Evolutionary conservation across 2,888 invertebrate genomes (phyloP).

Genomic region (Entomobrya multifasciata): DNA sequence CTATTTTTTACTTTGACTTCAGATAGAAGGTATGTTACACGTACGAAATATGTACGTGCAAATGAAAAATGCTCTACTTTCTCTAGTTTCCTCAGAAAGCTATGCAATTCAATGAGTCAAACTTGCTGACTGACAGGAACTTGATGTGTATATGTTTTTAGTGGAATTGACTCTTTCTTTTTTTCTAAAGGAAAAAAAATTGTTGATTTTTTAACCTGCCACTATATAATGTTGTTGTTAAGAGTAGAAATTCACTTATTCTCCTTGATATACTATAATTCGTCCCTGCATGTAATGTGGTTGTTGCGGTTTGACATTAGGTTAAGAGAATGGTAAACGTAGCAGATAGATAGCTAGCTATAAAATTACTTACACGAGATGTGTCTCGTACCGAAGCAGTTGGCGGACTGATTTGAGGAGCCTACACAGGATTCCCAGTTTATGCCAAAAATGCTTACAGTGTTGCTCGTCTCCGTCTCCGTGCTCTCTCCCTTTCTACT

Average conservation of each 20-base stretch:
- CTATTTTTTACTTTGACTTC: no score
- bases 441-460: slow-evolving; percentile 43
- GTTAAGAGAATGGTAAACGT: no score
- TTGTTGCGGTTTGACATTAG: slow-evolving; percentile 48
- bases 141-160: background rate
- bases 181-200: no score
- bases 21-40: slow-evolving; percentile 9
- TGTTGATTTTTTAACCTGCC: slow-evolving; percentile 26
- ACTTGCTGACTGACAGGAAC: slow-evolving; percentile 1
- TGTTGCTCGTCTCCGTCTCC: slow-evolving; percentile 5
- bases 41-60: background rate
- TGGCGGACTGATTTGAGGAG: slow-evolving; percentile 51
- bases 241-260: slow-evolving; percentile 9
- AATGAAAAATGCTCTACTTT: no score
- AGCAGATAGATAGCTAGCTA: background rate
- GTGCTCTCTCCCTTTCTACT: background rate
- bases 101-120: slow-evolving; percentile 30
- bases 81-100: no score
- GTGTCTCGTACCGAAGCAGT: slow-evolving; percentile 57
- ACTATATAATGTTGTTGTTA: background rate
- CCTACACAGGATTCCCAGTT: slow-evolving; percentile 45
- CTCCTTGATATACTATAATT: background rate
- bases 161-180: no score
- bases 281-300: slow-evolving; percentile 30
- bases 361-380: slow-evolving; percentile 31